These are phyloP conservation scores for Caretta caretta DNA, from an alignment of 2,113 vertebrate species.

Conservation along the genomic window DNA sequence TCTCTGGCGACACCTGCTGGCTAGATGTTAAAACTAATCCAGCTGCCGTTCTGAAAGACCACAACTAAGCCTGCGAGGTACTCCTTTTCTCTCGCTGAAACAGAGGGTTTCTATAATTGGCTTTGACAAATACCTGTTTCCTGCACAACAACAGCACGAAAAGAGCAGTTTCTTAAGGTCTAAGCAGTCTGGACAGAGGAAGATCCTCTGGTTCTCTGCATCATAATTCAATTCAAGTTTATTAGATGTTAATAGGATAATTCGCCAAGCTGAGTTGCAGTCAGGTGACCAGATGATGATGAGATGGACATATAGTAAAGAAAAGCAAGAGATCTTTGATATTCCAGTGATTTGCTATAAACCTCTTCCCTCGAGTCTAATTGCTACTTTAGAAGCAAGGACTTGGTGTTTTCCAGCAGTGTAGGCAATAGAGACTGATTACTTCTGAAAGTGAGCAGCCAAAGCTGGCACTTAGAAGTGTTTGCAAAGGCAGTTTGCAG, in stretches of 20 bases:
- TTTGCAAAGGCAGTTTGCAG: not conserved
- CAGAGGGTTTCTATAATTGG: slow-evolving; percentile 2
- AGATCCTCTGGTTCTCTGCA: not conserved
- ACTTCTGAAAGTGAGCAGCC: not conserved
- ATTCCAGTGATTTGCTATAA: not conserved
- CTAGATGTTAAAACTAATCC: not conserved
- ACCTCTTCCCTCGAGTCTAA: too few species aligned
- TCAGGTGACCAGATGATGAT: not conserved
- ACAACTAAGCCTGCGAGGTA: not conserved
- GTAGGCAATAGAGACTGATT: not conserved
- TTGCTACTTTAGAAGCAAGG: not conserved
- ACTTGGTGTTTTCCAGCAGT: not conserved
- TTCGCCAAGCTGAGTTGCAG: not conserved
- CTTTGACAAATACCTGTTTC: not conserved
- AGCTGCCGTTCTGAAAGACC: not conserved
- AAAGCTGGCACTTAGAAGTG: not conserved
- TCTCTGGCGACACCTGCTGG: slow-evolving; percentile 83
- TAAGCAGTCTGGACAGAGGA: not conserved
- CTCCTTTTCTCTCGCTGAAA: not conserved
- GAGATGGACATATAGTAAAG: not conserved
- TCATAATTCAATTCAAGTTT: not conserved
- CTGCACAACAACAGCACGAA: not conserved
- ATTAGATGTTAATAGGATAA: not conserved
- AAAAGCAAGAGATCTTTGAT: not conserved
- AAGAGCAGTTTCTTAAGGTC: not conserved